A percentile compares a stretch with the other conserved stretches of the same genome.
phyloP scores from a whole-genome alignment of 2,888 invertebrate species.

The Polydesmus complanatus region DNA sequence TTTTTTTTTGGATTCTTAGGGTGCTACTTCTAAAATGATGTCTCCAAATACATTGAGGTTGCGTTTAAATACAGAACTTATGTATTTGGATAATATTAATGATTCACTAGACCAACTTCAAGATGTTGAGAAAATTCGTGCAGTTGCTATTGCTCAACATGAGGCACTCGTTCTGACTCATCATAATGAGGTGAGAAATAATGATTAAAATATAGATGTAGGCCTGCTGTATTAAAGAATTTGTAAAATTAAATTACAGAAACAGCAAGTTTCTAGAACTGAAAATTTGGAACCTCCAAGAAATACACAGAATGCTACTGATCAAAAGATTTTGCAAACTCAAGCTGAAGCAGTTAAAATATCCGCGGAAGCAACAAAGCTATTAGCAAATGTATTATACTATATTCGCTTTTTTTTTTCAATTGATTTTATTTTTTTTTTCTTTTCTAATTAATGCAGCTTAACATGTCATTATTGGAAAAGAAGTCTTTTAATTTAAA shows the following conservation, averaged over 20 bases:
- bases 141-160: conserved; percentile 31
- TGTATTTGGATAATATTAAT: conserved; percentile 45
- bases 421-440: background rate
- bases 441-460: background rate
- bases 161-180: conserved; percentile 32
- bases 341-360: conserved; percentile 26
- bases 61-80: conserved; percentile 46
- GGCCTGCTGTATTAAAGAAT: background rate
- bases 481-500: no score
- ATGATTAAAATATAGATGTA: background rate
- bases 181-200: conserved; percentile 28
- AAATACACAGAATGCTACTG: background rate
- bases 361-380: conserved; percentile 26
- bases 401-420: background rate
- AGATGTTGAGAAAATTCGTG: conserved; percentile 39
- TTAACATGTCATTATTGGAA: conserved; percentile 3
- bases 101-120: conserved; percentile 43
- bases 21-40: no score
- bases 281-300: no score
- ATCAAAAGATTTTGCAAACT: conserved; percentile 18
- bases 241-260: no score
- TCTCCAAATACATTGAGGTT: conserved; percentile 45
- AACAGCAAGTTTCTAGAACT: no score
- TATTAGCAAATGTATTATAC: conserved; percentile 22
- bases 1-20: no score